Evolutionary conservation across 2,888 invertebrate genomes (phyloP), one percentile per base, ranked within the genome.

Genomic region (Ormyrus nitidulus): DNA sequence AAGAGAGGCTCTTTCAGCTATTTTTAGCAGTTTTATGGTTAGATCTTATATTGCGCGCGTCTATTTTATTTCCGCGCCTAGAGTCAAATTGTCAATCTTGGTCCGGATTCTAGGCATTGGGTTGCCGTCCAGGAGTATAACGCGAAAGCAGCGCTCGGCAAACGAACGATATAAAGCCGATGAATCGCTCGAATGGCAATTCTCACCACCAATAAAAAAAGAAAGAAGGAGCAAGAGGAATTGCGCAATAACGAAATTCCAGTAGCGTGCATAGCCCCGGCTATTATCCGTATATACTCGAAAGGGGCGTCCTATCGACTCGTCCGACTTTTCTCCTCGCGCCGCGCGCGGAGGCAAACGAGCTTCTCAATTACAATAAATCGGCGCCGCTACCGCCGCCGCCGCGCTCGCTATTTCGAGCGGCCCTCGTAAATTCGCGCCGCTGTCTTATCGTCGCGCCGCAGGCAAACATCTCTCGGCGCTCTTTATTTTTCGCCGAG

Each of bases 381-480:
- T 80, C 70, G 54, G 59, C 65, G 54, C 71, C 49, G 19, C 19
- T 19, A 19, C 19, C 19, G 53, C 54, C 34, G 34, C 34, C 34
- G 34, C 61, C 61, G 8, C 19, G 13, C 13, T 10, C 34, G 69
- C 58, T 70, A 73, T 73, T 73, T 74, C 51, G 49, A 61, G 74
- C 53, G 56, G 46, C 69, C 76, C 76, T 80, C 82, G 80, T 81
- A 77, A 80, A 78, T 78, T 73, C 56, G 75, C 68, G 69, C 75
- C 61, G 34, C 70, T 48, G 69, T 77, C 78, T 80, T 82, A 83
- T 82, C 83, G 84, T 74, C 81, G 79, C 79, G 77, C 79, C 77
- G 77, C 75, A 77, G 72, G 68, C 77, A 81, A 81, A 80, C 82
- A 80, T 74, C 77, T 54, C 68, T 7, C 9, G 48, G 0, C 5